phyloP scores from a whole-genome alignment of 1,140 invertebrate species.

The Pogonomyrmex barbatus region DNA sequence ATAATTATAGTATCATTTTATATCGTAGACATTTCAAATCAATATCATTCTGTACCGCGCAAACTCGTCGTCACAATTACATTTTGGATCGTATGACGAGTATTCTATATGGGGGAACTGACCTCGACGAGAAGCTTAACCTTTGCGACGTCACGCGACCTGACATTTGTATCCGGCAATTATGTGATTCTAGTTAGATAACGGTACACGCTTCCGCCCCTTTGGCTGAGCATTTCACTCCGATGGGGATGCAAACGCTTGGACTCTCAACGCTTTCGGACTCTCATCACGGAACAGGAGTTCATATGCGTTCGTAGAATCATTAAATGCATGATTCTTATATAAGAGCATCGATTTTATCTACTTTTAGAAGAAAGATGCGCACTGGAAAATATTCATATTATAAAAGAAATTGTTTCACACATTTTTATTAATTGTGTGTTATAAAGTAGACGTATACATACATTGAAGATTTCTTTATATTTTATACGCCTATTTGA shows the following conservation, averaged over 20 bases:
- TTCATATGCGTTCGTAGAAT: conserved; percentile 67
- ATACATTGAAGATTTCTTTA: too few species aligned
- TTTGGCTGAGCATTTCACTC: not conserved
- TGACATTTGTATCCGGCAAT: conserved; percentile 81
- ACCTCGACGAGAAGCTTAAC: conserved; percentile 79
- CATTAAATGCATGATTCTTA: conserved; percentile 23
- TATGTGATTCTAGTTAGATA: conserved; percentile 72
- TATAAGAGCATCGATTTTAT: not conserved
- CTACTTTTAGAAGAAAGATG: not conserved
- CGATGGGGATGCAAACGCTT: conserved; percentile 76
- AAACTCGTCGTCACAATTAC: not conserved
- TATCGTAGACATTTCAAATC: not conserved
- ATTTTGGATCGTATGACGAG: not conserved
- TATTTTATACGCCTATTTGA: too few species aligned
- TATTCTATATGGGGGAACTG: conserved; percentile 64
- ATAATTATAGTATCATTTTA: not conserved
- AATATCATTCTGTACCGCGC: not conserved
- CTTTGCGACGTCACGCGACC: conserved; percentile 83
- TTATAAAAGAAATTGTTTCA: not conserved
- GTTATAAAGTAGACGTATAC: too few species aligned
- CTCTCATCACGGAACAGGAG: conserved; percentile 80
- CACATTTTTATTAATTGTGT: not conserved
- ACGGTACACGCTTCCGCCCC: conserved; percentile 13
- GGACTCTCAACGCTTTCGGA: conserved; percentile 79
- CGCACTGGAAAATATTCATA: not conserved